These are phyloP conservation scores for Melipona bicolor DNA, from an alignment of 2,888 invertebrate species.

Conservation along the genomic window DNA sequence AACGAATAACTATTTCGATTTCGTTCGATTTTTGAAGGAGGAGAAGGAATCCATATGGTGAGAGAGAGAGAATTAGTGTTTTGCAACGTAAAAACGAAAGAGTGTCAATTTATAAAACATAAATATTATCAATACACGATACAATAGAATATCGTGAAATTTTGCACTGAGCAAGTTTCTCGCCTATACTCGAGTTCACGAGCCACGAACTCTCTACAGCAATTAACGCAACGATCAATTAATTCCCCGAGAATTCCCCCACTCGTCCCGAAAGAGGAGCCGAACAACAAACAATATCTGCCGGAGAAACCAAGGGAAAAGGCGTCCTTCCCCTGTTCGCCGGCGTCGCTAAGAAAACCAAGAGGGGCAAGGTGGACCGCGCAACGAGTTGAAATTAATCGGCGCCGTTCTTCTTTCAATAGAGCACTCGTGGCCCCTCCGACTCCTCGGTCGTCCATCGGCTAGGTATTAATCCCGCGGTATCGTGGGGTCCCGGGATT, in stretches of 20 bases:
- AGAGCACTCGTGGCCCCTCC: conserved; percentile 26
- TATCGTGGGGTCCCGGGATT: conserved; percentile 75
- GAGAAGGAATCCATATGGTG: no score
- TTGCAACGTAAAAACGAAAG: no score
- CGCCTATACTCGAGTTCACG: neutral
- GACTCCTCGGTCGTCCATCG: conserved; percentile 26
- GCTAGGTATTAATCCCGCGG: conserved; percentile 75
- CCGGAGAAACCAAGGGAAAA: neutral
- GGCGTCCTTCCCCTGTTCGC: neutral
- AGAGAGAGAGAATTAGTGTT: no score
- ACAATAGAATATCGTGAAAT: neutral
- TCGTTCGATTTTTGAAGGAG: no score
- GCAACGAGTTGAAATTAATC: conserved; percentile 72
- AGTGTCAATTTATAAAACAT: no score
- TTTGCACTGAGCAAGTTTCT: neutral
- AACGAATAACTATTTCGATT: no score
- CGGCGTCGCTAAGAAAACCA: neutral
- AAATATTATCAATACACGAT: no score
- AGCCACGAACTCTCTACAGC: neutral
- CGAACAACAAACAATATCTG: conserved; percentile 20
- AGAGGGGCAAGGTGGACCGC: conserved; percentile 27
- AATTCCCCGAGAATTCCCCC: neutral
- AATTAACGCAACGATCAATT: conserved; percentile 14
- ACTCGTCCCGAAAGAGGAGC: neutral
- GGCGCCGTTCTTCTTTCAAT: conserved; percentile 69